A percentile compares a stretch with the other conserved stretches of the same genome.
Evolutionary conservation across 2,888 invertebrate genomes (phyloP).

Genomic region (Leptogaster cylindrica): DNA sequence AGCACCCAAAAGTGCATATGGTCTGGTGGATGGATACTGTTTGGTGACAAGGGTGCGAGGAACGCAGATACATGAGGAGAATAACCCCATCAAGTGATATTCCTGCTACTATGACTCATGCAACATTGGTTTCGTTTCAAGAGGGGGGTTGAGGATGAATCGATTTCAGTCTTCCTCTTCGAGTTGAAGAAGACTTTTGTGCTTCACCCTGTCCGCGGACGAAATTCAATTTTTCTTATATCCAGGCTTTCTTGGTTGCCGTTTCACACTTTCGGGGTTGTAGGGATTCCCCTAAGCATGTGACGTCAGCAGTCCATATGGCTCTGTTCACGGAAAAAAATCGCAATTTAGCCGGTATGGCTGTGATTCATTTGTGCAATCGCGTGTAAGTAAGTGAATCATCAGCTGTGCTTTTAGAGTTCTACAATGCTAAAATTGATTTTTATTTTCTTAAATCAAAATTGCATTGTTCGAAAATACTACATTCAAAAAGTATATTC

Average conservation of each 20-base stretch:
- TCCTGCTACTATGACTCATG: constrained; percentile 40
- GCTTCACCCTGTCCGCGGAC: constrained; percentile 8
- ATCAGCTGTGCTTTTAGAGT: too few relatives aligned
- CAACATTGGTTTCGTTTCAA: not conserved
- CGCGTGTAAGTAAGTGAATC: too few relatives aligned
- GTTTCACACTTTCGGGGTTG: not conserved
- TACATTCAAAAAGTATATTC: too few relatives aligned
- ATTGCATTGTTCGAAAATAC: too few relatives aligned
- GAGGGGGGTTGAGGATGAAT: constrained; percentile 23
- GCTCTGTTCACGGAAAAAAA: not conserved
- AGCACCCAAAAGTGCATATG: constrained; percentile 28
- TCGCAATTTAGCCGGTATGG: not conserved
- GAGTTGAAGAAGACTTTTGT: constrained; percentile 11
- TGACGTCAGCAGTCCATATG: constrained; percentile 2
- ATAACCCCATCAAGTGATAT: constrained; percentile 40
- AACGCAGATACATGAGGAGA: constrained; percentile 22
- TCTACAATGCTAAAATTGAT: too few relatives aligned
- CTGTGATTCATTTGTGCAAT: constrained; percentile 5
- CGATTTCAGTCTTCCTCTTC: constrained; percentile 25
- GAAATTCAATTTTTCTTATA: not conserved
- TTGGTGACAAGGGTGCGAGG: not conserved
- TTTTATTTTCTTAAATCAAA: too few relatives aligned
- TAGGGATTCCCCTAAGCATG: not conserved
- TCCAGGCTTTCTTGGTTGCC: not conserved
- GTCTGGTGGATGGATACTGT: too few relatives aligned